These are phyloP conservation scores for Gymnoscopelus braueri DNA, from an alignment of 2,797 vertebrate genomes.

Conservation along the genomic window DNA sequence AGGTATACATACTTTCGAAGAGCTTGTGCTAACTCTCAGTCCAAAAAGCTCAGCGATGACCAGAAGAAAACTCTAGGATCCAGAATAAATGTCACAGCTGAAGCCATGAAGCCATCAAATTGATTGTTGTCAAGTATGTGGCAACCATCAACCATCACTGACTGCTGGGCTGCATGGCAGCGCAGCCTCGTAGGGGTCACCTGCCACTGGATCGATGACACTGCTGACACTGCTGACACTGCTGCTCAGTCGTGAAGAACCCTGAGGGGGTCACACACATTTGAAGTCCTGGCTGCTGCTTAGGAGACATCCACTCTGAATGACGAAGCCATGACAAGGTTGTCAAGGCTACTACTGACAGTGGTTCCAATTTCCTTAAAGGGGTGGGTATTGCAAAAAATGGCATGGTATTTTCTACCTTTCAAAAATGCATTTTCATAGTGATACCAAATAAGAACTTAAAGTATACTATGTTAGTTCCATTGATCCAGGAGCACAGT, in stretches of 20 bases:
- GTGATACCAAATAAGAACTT: too few relatives aligned
- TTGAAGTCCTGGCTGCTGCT: slow-evolving; percentile 15
- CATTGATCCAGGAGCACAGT: too few relatives aligned
- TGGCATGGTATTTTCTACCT: too few relatives aligned
- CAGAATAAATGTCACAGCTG: slow-evolving; percentile 1
- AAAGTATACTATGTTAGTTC: too few relatives aligned
- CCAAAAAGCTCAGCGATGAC: neutral
- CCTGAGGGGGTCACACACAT: slow-evolving; percentile 7
- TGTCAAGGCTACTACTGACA: slow-evolving; percentile 18
- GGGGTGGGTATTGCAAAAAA: neutral
- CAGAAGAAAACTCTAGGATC: neutral
- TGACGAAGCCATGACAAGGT: slow-evolving; percentile 14
- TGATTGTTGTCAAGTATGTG: slow-evolving; percentile 11
- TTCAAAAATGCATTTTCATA: too few relatives aligned
- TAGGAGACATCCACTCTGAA: slow-evolving; percentile 21
- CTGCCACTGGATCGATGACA: neutral
- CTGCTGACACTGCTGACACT: neutral
- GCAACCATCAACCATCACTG: slow-evolving; percentile 1
- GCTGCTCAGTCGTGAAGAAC: neutral
- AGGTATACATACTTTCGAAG: neutral
- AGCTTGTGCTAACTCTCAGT: neutral
- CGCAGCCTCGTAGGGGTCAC: neutral
- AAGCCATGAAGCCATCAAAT: slow-evolving; percentile 4
- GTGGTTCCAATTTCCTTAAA: slow-evolving; percentile 27
- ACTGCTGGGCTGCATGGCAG: neutral